phyloP scores from a whole-genome alignment of 1,140 invertebrate genomes.

The Bombus terrestris region DNA sequence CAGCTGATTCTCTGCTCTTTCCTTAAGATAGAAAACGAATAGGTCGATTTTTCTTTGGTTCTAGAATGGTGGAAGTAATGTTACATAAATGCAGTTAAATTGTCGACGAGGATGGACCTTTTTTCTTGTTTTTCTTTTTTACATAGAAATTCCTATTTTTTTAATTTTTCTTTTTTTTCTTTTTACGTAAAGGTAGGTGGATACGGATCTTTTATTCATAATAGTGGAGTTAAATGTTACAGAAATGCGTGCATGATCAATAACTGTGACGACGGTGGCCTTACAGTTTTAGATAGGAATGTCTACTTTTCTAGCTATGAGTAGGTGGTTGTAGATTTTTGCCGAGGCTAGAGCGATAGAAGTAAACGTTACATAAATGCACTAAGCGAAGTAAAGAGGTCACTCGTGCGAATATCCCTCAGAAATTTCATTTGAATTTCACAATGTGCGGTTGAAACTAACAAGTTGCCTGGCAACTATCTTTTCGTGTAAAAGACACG shows the following conservation, averaged over 20 bases:
- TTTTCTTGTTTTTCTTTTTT: no score
- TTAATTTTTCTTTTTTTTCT: no score
- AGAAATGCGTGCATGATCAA: background rate
- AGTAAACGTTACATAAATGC: constrained; percentile 31
- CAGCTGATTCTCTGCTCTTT: background rate
- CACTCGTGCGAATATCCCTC: constrained; percentile 14
- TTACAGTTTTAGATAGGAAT: background rate
- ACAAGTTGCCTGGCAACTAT: constrained; percentile 24
- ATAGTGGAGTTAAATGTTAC: no score
- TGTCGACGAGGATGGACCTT: no score
- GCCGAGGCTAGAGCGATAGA: background rate
- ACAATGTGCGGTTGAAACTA: constrained; percentile 19
- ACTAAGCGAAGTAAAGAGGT: background rate
- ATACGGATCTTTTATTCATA: no score
- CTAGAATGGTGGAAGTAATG: no score
- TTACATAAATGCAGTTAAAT: no score
- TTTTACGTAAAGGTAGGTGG: no score
- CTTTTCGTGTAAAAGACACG: background rate
- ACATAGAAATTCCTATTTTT: no score
- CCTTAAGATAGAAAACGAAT: background rate
- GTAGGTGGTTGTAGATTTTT: background rate
- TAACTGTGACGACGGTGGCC: background rate
- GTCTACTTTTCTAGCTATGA: background rate
- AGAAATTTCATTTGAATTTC: constrained; percentile 39
- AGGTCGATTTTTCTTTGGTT: no score